Evolutionary conservation across 2,113 vertebrate species (phyloP), one percentile per base, ranked within the genome.

Genomic region (Phalacrocorax brasilianus): DNA sequence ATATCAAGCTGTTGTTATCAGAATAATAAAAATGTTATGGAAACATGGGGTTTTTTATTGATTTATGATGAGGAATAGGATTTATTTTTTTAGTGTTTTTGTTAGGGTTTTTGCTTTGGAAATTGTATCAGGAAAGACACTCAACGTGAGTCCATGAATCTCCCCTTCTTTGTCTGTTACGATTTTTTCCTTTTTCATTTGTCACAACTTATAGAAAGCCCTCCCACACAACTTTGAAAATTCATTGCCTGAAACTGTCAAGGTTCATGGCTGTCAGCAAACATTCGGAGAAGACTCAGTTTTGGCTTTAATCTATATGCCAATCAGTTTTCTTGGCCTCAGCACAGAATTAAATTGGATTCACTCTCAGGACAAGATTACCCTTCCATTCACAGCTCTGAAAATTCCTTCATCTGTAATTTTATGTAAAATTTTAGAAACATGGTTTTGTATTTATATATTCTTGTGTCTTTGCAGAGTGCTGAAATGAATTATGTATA

Each of bases 1-100:
- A 97, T 93, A 85, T 96, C 93, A 91, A 94, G 73, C 49, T 79
- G 70, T 88, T 96, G 91, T 94, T 97, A 97, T 97, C 96, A 95
- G 88, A 96, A 96, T 83, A 96, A 91, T 84, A 95, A 91, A 95
- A 96, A 85, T 89, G n/a, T 87, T 88, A 92, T 93, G 92, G 94
- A 92, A 96, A 93, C 7, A 86, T 53, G 16, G 0, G 0, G 0
- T 8, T 68, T 93, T 81, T 75, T 68, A 85, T 88, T 91, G 77
- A 89, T 95, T 94, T 96, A 85, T 76, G n/a, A 93, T 70, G 75
- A 95, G 10, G 62, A 91, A 88, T 49, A 8, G 13, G 33, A 44
- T 22, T 38, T 38, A 38, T 38, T 38, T 38, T 38, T 38, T 38
- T 38, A 38, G 38, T 10, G 38, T 10, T 38, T 38, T 35, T 66